These are phyloP conservation scores for Phocoena phocoena DNA, from an alignment of 2,113 vertebrate species.

Conservation along the genomic window DNA sequence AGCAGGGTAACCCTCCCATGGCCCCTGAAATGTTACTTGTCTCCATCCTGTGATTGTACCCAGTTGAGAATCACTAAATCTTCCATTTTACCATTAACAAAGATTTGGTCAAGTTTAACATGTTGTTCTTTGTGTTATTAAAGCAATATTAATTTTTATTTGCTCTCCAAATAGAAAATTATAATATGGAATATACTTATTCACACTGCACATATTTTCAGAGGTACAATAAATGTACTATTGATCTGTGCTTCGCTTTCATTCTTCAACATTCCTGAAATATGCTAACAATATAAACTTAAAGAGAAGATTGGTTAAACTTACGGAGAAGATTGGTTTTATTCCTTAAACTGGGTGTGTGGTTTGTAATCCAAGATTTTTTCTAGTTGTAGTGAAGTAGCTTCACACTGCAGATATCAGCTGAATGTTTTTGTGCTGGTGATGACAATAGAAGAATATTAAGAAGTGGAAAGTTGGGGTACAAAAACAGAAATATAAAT, in stretches of 20 bases:
- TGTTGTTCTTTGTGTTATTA: neutral
- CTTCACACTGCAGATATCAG: neutral
- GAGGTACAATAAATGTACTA: neutral
- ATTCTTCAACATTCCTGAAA: slow-evolving; percentile 16
- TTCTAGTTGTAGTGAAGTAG: neutral
- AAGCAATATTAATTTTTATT: neutral
- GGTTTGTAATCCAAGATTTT: neutral
- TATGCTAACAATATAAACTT: neutral
- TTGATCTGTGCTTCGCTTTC: slow-evolving; percentile 10
- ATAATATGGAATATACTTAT: neutral
- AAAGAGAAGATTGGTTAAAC: neutral
- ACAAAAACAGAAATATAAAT: too few species aligned
- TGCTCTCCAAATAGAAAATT: neutral
- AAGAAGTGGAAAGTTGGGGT: neutral
- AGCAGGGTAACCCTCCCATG: neutral
- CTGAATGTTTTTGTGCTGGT: neutral
- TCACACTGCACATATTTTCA: neutral
- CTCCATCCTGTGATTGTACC: neutral
- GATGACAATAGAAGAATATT: neutral
- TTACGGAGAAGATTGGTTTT: neutral
- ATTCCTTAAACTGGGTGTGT: neutral
- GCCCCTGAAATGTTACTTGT: neutral
- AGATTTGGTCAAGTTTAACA: neutral
- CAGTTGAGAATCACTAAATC: neutral
- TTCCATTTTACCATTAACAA: slow-evolving; percentile 16